phyloP scores from a whole-genome alignment of 2,888 invertebrate genomes.

The Pseudococcus viburni region DNA sequence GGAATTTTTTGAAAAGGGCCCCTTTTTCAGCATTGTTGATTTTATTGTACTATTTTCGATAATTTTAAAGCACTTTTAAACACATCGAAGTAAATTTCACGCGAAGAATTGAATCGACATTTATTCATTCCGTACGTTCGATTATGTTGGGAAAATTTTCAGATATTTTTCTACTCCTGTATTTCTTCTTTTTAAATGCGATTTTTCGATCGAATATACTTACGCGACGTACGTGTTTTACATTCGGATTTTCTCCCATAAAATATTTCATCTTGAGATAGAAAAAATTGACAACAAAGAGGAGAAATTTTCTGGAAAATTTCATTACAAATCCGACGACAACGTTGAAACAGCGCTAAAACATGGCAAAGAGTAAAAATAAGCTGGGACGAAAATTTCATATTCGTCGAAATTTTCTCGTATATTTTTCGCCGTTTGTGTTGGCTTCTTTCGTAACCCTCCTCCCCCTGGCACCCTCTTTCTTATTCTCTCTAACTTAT shows the following conservation, averaged over 20 bases:
- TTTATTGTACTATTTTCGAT: no score
- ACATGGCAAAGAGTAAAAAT: background rate
- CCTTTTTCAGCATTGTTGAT: no score
- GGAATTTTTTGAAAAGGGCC: no score
- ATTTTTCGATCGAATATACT: no score
- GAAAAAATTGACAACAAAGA: background rate
- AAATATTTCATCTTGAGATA: background rate
- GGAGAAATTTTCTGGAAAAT: background rate
- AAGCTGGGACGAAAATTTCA: background rate
- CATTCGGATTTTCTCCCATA: background rate
- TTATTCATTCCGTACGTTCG: no score
- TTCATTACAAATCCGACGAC: background rate
- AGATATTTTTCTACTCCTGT: no score
- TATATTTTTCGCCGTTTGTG: background rate
- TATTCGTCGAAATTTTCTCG: background rate
- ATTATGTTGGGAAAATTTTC: no score
- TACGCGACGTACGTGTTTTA: no score
- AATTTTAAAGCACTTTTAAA: no score
- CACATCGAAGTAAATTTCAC: no score
- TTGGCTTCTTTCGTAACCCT: background rate
- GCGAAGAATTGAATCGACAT: no score
- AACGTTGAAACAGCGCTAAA: background rate
- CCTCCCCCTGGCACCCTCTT: background rate
- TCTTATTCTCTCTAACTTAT: background rate
- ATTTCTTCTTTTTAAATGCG: no score